These are phyloP conservation scores for Sciurus carolinensis DNA, from an alignment of 2,797 vertebrate species.

Conservation along the genomic window DNA sequence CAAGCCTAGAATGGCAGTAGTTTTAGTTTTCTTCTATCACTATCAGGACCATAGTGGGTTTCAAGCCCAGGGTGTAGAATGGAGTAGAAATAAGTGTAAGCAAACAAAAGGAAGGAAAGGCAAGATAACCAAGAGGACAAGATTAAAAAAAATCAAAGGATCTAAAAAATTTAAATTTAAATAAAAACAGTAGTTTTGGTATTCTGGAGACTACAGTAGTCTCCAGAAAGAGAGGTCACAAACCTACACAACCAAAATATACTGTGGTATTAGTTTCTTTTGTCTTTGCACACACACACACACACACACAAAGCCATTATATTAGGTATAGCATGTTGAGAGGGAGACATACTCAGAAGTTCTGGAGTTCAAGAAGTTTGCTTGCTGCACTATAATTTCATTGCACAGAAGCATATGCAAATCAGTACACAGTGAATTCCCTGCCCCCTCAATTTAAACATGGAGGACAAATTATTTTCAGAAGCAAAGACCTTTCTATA, in stretches of 20 bases:
- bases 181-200: constrained; percentile 30
- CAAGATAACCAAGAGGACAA: constrained; percentile 43
- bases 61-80: constrained; percentile 7
- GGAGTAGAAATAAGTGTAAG: constrained; percentile 37
- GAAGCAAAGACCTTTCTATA: neutral
- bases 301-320: neutral
- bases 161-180: neutral
- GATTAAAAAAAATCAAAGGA: constrained; percentile 59
- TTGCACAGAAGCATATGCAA: neutral
- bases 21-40: neutral
- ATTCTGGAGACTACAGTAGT: constrained; percentile 24
- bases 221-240: constrained; percentile 45
- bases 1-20: neutral
- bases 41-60: constrained; percentile 9
- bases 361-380: neutral
- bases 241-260: neutral
- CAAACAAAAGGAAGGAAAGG: constrained; percentile 30
- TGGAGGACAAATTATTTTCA: constrained; percentile 27
- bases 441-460: neutral
- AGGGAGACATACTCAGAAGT: neutral
- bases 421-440: neutral
- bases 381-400: neutral
- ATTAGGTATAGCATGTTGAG: neutral
- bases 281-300: neutral
- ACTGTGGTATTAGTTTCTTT: neutral